Evolutionary conservation across 2,888 invertebrate species (phyloP), one percentile per base, ranked within the genome.

Genomic region (Acanthosoma haemorrhoidale): DNA sequence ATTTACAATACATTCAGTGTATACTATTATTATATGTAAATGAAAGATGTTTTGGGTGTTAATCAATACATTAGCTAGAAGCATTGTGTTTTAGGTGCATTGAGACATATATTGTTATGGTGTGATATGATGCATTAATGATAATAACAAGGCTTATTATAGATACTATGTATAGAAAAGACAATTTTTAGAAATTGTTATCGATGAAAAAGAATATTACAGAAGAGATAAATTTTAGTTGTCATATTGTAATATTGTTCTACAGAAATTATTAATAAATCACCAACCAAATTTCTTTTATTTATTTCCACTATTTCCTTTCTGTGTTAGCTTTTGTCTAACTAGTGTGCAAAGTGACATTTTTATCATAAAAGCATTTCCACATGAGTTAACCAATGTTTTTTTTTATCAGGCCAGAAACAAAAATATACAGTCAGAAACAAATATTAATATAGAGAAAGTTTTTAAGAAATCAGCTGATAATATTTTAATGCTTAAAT

Each of bases 1-100:
- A 16, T 36, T 57, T 58, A 31, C 16, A 66, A 60, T 59, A 68
- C 57, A n/a, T n/a, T 70, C 66, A 59, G 39, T 59, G 36, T 25
- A 38, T 61, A 68, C 36, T 51, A 18, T 61, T 51, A 31, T 63
- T 59, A 58, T 43, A 58, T 64, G 34, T 63, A 59, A 69, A 67
- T 68, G 72, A 72, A 72, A 72, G 72, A 72, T 67, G 72, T 70
- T 70, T 72, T 69, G 69, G 69, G 72, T 72, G 72, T 72, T 72
- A 72, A 72, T 72, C 70, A 72, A 72, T 72, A 72, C 72, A 60
- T 68, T 70, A 70, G 43, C 57, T 72, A 72, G 72, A 70, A 70
- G 72, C 60, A 70, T 70, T 70, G 70, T 73, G 73, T 73, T 73
- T 69, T 71, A 73, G 73, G 73, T 73, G 73, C 73, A 73, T 73